These are phyloP conservation scores for Pectinophora gossypiella DNA, from an alignment of 1,140 invertebrate genomes.

Conservation along the genomic window DNA sequence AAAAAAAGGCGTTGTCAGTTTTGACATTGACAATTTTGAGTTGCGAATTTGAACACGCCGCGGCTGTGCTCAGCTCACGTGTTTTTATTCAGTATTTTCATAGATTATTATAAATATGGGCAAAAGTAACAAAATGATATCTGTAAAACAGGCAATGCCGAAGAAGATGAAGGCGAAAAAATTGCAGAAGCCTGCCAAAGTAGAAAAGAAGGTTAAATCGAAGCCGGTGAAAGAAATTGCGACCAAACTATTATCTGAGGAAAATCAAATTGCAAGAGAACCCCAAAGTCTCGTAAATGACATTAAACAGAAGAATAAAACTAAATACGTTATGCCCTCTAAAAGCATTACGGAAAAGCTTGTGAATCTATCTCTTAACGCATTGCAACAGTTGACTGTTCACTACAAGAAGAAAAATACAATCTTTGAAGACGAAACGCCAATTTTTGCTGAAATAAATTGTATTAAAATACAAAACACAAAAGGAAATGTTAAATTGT, in stretches of 20 bases:
- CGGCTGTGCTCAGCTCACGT: background rate
- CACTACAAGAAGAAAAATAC: slow-evolving; percentile 40
- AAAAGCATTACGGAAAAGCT: slow-evolving; percentile 37
- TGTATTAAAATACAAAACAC: slow-evolving; percentile 59
- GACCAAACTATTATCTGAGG: background rate
- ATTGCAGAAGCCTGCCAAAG: background rate
- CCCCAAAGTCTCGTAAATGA: background rate
- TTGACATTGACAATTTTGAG: background rate
- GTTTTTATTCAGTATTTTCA: background rate
- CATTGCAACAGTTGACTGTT: slow-evolving; percentile 40
- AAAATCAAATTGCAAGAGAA: background rate
- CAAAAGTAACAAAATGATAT: background rate
- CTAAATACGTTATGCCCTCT: slow-evolving; percentile 50
- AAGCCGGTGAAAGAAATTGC: background rate
- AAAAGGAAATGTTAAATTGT: slow-evolving; percentile 54
- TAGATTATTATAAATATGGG: background rate
- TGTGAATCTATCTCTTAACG: slow-evolving; percentile 38
- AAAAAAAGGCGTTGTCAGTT: too few relatives aligned
- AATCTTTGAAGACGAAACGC: slow-evolving; percentile 56
- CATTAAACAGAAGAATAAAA: slow-evolving; percentile 18
- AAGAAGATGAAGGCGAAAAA: background rate
- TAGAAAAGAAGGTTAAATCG: background rate
- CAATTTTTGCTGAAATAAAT: slow-evolving; percentile 59
- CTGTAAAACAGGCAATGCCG: background rate
- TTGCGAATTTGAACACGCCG: too few relatives aligned